Evolutionary conservation across 2,888 invertebrate species (phyloP).

Genomic region (Sphaerophoria rueppellii): DNA sequence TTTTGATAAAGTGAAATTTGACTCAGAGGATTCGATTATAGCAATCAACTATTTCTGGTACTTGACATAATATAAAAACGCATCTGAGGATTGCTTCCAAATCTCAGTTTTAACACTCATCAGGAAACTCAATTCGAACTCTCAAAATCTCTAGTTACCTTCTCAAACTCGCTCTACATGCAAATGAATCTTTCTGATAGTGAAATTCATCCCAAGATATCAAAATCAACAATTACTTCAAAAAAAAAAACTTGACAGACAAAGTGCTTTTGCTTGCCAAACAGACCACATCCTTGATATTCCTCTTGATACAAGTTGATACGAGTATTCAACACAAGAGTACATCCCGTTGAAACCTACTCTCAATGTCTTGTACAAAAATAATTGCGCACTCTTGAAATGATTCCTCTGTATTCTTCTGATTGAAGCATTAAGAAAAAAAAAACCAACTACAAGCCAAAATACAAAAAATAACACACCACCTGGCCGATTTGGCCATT

Average conservation of each 20-base stretch:
- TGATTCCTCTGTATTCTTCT: slow-evolving; percentile 28
- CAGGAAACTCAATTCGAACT: too few species aligned
- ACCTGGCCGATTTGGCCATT: slow-evolving; percentile 45
- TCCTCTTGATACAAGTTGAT: neutral
- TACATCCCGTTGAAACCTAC: too few species aligned
- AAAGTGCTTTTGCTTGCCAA: slow-evolving; percentile 25
- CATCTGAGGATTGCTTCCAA: too few species aligned
- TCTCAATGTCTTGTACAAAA: slow-evolving; percentile 1
- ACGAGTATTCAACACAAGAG: neutral
- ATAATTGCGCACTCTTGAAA: slow-evolving; percentile 60
- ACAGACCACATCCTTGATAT: slow-evolving; percentile 28
- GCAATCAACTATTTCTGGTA: too few species aligned
- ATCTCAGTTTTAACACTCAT: too few species aligned
- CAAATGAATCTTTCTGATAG: neutral
- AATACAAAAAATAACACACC: slow-evolving; percentile 21
- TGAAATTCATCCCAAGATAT: slow-evolving; percentile 26
- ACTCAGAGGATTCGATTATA: too few species aligned
- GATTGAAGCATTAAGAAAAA: slow-evolving; percentile 7
- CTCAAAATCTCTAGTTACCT: neutral
- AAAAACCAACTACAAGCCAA: neutral
- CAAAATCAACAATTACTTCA: slow-evolving; percentile 48
- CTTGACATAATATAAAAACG: too few species aligned
- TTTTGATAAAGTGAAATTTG: too few species aligned
- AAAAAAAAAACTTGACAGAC: slow-evolving; percentile 38
- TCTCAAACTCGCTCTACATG: neutral